A percentile compares a stretch with the other conserved stretches of the same genome.
phyloP scores from a whole-genome alignment of 2,113 vertebrate species.

The Arothron firmamentum region DNA sequence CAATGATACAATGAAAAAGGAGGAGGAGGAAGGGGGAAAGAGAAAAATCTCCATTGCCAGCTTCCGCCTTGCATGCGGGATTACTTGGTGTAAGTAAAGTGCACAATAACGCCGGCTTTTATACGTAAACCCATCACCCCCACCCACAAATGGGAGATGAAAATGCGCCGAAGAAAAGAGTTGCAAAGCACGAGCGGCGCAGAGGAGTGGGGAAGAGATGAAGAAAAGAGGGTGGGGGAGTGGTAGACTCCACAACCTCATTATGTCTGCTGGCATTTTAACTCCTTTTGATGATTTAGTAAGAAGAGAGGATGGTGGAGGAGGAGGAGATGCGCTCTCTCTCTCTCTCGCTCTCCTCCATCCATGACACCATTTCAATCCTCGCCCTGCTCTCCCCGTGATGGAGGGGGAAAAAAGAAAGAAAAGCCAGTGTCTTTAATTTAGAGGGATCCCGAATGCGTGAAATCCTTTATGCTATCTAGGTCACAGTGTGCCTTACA shows the following conservation, averaged over 20 bases:
- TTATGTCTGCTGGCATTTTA: slow-evolving; percentile 75
- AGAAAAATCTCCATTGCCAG: background rate
- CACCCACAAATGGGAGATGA: slow-evolving; percentile 1
- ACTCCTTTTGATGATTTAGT: slow-evolving; percentile 75
- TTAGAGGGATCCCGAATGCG: slow-evolving; percentile 64
- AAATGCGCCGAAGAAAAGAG: slow-evolving; percentile 8
- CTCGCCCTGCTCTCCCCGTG: slow-evolving; percentile 31
- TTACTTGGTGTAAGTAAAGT: background rate
- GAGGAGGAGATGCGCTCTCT: slow-evolving; percentile 26
- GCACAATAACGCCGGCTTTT: background rate
- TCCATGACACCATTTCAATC: slow-evolving; percentile 62
- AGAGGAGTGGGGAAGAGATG: slow-evolving; percentile 19
- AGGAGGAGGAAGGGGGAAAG: background rate
- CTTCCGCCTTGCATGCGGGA: background rate
- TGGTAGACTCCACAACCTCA: slow-evolving; percentile 66
- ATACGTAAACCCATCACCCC: background rate
- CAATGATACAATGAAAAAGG: background rate
- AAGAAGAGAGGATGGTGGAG: slow-evolving; percentile 40
- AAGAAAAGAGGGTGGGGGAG: slow-evolving; percentile 15
- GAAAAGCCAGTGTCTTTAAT: slow-evolving; percentile 62
- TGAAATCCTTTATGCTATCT: slow-evolving; percentile 72
- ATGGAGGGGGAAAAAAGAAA: slow-evolving; percentile 34
- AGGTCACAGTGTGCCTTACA: slow-evolving; percentile 70
- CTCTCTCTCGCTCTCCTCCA: slow-evolving; percentile 33
- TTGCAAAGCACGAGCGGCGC: background rate